Base-by-base conservation (phyloP, 1,140 invertebrate species). In the Tetraneura akinire region DNA sequence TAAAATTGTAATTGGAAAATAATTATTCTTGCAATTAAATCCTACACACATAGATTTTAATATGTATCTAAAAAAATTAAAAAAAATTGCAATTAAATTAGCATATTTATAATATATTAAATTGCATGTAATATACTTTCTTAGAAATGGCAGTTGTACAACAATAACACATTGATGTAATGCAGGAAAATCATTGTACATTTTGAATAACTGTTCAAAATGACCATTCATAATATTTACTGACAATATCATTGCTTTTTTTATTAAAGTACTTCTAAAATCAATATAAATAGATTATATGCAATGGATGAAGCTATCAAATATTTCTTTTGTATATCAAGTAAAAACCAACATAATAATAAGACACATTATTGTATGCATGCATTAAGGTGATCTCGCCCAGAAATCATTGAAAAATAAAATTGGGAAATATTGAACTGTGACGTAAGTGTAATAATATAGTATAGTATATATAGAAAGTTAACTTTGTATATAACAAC, bases 21-120 rank as follows among this genome's bases (percentile, higher is more conserved):
- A 45, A 62, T 78, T 78, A 29, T 78, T 78, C 62, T 78, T 78
- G 37, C 74, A 60, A 47, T 78, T 78, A 26, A 60, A 78, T 23
- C 53, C 53, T 6, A 29, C 11, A 37, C 51, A 78, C 37, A 78
- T 62, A 10, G 53, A 55, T 47, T 45, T 47, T 62, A 78, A 47
- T 18, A 78, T 60, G 9, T n/a, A 45, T 3, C 74, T 78, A 47
- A 60, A 78, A 18, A 49, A 10, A 8, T 62, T 26, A 18, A 49
- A 49, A 45, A 29, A 70, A 3, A 70, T 70, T 26, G 5, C 13
- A 26, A 70, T 16, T 49, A 13, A 60, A 26, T 51, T 51, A 71
- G 8, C 18, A 26, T 45, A 62, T 29, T 62, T 42, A n/a, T 32
- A 57, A 29, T 26, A 3, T 5, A 23, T 5, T 9, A 62, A 29